Conservation (phyloP, 2,797 vertebrate genomes). For the Kryptopterus vitreolus region DNA sequence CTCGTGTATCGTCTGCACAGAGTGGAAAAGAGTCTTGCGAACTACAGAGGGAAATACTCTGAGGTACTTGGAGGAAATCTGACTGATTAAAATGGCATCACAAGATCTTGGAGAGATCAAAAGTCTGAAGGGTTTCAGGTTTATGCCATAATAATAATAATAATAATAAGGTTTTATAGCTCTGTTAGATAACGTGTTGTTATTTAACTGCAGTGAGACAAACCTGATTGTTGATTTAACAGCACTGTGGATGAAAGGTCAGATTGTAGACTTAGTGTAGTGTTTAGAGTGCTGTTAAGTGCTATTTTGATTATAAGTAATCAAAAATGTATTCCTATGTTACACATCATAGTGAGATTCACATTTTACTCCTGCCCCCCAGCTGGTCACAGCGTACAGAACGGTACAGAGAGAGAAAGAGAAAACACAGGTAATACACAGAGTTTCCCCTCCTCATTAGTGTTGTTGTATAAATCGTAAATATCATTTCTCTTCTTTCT, state of each 20-base stretch:
- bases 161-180: background rate
- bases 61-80: constrained; percentile 75
- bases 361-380: constrained; percentile 36
- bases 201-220: background rate
- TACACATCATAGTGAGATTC: no score
- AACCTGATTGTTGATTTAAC: background rate
- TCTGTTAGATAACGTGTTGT: background rate
- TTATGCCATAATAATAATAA: background rate
- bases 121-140: background rate
- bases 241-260: background rate
- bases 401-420: constrained; percentile 91
- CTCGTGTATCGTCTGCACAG: constrained; percentile 80
- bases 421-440: constrained; percentile 91
- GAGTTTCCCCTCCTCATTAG: no score
- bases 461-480: background rate
- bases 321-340: no score
- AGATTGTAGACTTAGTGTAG: background rate
- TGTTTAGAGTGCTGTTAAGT: no score
- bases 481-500: background rate
- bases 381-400: constrained; percentile 90
- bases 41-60: constrained; percentile 88
- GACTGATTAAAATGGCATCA: background rate
- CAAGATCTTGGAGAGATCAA: background rate
- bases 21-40: constrained; percentile 85
- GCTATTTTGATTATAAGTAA: no score